A percentile compares a stretch with the other conserved stretches of the same genome.
phyloP scores from a whole-genome alignment of 2,797 vertebrate genomes.

The Siniperca obscura region DNA sequence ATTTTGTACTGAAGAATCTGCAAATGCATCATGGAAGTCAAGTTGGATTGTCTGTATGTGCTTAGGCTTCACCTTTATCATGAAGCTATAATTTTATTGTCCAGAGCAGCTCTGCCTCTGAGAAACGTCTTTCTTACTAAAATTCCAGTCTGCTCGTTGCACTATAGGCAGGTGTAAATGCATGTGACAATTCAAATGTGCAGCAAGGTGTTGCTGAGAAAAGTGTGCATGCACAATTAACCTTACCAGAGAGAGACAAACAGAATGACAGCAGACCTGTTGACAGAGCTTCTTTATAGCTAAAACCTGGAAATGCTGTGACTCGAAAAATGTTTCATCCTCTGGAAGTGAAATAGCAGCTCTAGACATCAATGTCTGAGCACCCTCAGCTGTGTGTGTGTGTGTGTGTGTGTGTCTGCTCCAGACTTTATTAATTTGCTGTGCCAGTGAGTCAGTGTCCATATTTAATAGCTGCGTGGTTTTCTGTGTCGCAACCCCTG shows the following conservation, averaged over 20 bases:
- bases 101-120: not conserved
- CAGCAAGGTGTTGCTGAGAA: slow-evolving; percentile 22
- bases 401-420: slow-evolving; percentile 34
- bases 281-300: not conserved
- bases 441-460: slow-evolving; percentile 51
- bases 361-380: slow-evolving; percentile 31
- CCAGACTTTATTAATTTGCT: slow-evolving; percentile 53
- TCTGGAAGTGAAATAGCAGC: slow-evolving; percentile 13
- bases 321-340: slow-evolving; percentile 14
- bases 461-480: slow-evolving; percentile 59
- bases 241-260: slow-evolving; percentile 12
- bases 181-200: slow-evolving; percentile 17
- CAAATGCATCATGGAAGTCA: too few relatives aligned
- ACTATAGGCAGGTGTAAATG: slow-evolving; percentile 6
- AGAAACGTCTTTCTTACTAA: not conserved
- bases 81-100: not conserved
- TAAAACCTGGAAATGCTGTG: slow-evolving; percentile 16
- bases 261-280: slow-evolving; percentile 17
- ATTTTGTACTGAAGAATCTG: too few relatives aligned
- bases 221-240: slow-evolving; percentile 47
- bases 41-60: not conserved
- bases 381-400: slow-evolving; percentile 24
- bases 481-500: slow-evolving; percentile 49
- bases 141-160: slow-evolving; percentile 26
- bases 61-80: not conserved